These are phyloP conservation scores for Invenusta paracnida DNA, from an alignment of 2,888 invertebrate species.

Conservation along the genomic window DNA sequence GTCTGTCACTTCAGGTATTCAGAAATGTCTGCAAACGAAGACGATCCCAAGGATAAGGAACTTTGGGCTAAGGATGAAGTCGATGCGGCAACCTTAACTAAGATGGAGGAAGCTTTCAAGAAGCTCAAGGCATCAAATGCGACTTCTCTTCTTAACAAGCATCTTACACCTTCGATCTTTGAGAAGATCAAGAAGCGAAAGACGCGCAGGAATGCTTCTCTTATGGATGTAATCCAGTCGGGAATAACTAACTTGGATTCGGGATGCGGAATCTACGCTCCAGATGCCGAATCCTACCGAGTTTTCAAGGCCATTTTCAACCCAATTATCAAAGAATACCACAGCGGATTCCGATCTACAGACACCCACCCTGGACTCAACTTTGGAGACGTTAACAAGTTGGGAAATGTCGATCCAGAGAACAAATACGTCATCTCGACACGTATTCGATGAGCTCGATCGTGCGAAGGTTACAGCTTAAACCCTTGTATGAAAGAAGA, in stretches of 20 bases:
- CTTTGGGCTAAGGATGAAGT: neutral
- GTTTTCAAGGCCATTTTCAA: neutral
- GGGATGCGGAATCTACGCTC: neutral
- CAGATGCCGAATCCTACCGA: neutral
- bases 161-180: neutral
- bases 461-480: neutral
- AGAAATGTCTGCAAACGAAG: neutral
- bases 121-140: neutral
- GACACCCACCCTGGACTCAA: neutral
- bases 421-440: neutral
- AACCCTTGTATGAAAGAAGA: neutral
- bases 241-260: neutral
- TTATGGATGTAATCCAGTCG: neutral
- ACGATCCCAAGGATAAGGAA: neutral
- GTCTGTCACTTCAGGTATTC: neutral
- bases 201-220: neutral
- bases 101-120: neutral
- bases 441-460: neutral
- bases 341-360: neutral
- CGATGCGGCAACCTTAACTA: neutral
- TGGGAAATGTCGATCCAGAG: neutral
- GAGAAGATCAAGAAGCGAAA: neutral
- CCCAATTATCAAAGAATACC: neutral
- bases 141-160: neutral
- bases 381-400: neutral